Percentiles rank a stretch among this genome's conserved stretches.
These are phyloP conservation scores for Leptopterna dolabrata DNA, from an alignment of 2,888 invertebrate genomes.

Conservation along the genomic window DNA sequence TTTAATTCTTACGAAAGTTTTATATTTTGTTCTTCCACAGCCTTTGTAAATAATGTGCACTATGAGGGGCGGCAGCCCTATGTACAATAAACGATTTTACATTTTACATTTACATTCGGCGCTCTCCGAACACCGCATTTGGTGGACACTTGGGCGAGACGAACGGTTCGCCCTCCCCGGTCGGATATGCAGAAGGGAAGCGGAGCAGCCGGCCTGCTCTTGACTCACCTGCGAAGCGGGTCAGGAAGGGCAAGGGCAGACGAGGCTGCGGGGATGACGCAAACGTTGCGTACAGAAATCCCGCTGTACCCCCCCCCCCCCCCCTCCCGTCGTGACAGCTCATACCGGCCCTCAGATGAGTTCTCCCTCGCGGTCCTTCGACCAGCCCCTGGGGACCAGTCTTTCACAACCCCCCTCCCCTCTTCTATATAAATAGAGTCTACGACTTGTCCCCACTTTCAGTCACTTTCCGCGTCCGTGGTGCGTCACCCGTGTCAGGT, in stretches of 20 bases:
- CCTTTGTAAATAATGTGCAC: too few relatives aligned
- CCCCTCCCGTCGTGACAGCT: not conserved
- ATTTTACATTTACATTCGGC: too few relatives aligned
- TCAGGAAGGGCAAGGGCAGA: constrained; percentile 44
- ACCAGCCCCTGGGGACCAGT: not conserved
- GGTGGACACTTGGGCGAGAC: too few relatives aligned
- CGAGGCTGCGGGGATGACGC: not conserved
- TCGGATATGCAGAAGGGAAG: not conserved
- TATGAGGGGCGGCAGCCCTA: too few relatives aligned
- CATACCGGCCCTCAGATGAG: not conserved
- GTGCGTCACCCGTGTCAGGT: constrained; percentile 20
- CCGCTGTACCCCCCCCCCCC: not conserved
- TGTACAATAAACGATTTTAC: too few relatives aligned
- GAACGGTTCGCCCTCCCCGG: too few relatives aligned
- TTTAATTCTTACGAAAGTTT: too few relatives aligned
- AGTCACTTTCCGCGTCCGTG: constrained; percentile 47
- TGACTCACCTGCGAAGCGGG: constrained; percentile 29
- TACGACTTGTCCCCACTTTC: constrained; percentile 42
- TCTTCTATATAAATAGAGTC: constrained; percentile 37
- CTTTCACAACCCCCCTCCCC: constrained; percentile 33
- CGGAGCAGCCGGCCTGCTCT: not conserved
- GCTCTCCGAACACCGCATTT: too few relatives aligned
- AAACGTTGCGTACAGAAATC: not conserved
- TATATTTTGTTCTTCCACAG: too few relatives aligned
- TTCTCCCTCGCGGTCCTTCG: not conserved